Evolutionary conservation across 2,888 invertebrate species (phyloP), one percentile per base, ranked within the genome.

Genomic region (Rhagonycha fulva): DNA sequence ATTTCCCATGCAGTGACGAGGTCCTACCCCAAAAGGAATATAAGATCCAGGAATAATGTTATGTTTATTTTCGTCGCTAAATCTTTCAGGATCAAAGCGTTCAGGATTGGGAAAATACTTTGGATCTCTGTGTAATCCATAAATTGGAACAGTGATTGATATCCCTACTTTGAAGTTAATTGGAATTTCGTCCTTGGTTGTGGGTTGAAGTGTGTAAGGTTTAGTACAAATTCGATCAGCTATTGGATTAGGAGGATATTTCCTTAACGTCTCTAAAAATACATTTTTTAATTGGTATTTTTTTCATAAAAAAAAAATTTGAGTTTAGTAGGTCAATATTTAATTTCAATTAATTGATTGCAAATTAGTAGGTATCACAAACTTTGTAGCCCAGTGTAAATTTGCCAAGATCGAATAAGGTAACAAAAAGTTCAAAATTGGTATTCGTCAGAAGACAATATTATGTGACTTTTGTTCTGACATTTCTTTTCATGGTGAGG

Each of bases 1-100:
- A 9, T 81, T 80, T 88, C 92, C 93, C 71, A 93, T 90, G 80
- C 93, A 93, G 82, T 89, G 91, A 74, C 92, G 88, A 1, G 90
- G 92, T 3, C 93, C 93, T 0, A 91, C 10, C 3, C 86, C 86
- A 77, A 86, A 86, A 0, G 86, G 85, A 10, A 85, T 7, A 68
- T 83, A 85, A 0, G 88, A 84, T 67, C 88, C 88, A 0, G 88
- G 88, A 12, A 86, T 81, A 14, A 89, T 89, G 12, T 87, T 87
- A 0, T 86, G 84, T 79, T 90, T 90, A 81, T 91, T 91, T 79
- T 91, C 89, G 0, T 91, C 89, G 1, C 87, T 90, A 76, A 87
- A 87, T 76, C 87, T 76, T 74, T 87, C 86, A 0, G 87, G 87
- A 81, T 85, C 84, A 70, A 87, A 87, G 23, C 80, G 76, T 5